Conservation (phyloP, 2,113 vertebrate species). For the Leptodactylus fuscus region DNA sequence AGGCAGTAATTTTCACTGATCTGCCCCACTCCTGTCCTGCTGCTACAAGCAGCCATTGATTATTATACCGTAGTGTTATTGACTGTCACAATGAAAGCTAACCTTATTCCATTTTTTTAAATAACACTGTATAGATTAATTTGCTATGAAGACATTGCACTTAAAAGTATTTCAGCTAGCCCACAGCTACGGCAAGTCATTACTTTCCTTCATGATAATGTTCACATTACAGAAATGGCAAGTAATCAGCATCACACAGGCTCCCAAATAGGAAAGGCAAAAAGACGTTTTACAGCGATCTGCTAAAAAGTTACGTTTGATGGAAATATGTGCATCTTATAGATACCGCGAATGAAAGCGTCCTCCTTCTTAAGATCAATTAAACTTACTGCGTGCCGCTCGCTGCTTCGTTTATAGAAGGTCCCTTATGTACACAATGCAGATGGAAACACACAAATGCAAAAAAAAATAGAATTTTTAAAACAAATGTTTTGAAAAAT, state of each 20-base stretch:
- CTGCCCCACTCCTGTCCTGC: constrained; percentile 87
- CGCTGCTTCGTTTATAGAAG: not conserved
- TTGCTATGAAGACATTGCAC: constrained; percentile 65
- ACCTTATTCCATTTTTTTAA: constrained; percentile 80
- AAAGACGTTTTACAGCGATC: constrained; percentile 29
- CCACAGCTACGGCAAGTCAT: constrained; percentile 59
- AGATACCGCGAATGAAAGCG: not conserved
- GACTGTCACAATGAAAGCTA: constrained; percentile 81
- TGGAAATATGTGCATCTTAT: constrained; percentile 27
- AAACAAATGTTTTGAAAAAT: not conserved
- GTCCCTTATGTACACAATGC: not conserved
- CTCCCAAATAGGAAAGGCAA: not conserved
- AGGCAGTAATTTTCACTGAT: constrained; percentile 96
- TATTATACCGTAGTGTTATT: constrained; percentile 89
- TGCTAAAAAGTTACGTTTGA: constrained; percentile 10
- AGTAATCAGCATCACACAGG: constrained; percentile 54
- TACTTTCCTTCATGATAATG: constrained; percentile 57
- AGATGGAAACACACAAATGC: not conserved
- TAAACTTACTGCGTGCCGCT: not conserved
- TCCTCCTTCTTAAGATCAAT: constrained; percentile 28
- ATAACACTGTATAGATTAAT: constrained; percentile 72
- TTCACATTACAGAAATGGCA: constrained; percentile 54
- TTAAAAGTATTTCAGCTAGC: constrained; percentile 46
- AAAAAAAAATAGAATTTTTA: too few species aligned
- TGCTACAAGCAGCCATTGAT: constrained; percentile 98